Evolutionary conservation across 2,888 invertebrate genomes (phyloP), one percentile per base, ranked within the genome.

Genomic region (Aporophyla lueneburgensis): DNA sequence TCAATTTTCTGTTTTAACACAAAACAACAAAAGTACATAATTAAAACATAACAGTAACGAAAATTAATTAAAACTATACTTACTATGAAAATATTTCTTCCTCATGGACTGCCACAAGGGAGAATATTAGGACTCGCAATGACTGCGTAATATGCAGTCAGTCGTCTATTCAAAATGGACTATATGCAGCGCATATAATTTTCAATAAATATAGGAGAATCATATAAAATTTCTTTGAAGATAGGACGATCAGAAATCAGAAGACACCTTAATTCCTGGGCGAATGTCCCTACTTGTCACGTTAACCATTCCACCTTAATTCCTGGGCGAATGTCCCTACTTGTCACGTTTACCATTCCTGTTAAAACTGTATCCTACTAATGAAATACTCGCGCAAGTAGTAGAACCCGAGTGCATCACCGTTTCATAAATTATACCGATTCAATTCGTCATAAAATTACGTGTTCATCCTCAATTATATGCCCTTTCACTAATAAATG

Each of bases 401-500:
- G n/a, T 51, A 24, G 12, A 51, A 46, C 14, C 21, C 6, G n/a
- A 49, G 46, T 49, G 67, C 46, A n/a, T 71, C 46, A 59, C 21
- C 9, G 40, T 49, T 46, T 75, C 56, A 27, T 75, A 53, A 56
- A 49, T 49, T 65, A 65, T 46, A n/a, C 43, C 24, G 56, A 75
- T 63, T 46, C 40, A 40, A 76, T 70, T 58, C 51, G 19, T 81
- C 54, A 27, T 74, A 78, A 83, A 72, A 73, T 61, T 73, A 80
- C 66, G 19, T 72, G 58, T 59, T 74, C 59, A 78, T 56, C 71
- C 49, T 71, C 76, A 80, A 73, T 70, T 77, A 78, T 80, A 56
- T 79, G 65, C 71, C 76, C 76, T 76, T 84, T 78, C 49, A 80
- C 76, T 69, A 80, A 86, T 83, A 83, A 81, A 80, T 76, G 77